Conservation (phyloP, 2,888 invertebrate species). For the Anticlea derivata region DNA sequence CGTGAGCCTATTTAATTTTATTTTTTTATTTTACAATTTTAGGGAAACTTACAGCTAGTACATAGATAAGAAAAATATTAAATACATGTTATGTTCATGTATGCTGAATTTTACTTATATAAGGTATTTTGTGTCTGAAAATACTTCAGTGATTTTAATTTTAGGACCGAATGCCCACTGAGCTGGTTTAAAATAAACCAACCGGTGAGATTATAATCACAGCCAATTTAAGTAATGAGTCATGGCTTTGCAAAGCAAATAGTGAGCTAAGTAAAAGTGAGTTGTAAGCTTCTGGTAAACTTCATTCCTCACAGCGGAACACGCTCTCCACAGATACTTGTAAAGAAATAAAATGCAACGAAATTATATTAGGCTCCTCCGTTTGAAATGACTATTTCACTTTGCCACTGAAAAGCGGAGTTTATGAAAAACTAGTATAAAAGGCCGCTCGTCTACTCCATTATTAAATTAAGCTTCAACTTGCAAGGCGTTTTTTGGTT, state of each 20-base stretch:
- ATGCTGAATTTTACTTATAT: no score
- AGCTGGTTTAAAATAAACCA: no score
- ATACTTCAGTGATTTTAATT: no score
- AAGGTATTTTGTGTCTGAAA: no score
- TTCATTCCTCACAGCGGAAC: constrained; percentile 31
- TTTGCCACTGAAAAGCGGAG: constrained; percentile 24
- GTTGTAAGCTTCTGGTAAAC: constrained; percentile 22
- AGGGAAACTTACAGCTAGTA: no score
- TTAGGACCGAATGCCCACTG: no score
- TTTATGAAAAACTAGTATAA: constrained; percentile 25
- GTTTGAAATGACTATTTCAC: constrained; percentile 35
- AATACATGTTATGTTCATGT: no score
- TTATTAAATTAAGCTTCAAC: constrained; percentile 19
- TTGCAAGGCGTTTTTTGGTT: constrained; percentile 5
- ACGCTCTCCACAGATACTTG: constrained; percentile 29
- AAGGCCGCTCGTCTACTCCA: constrained; percentile 9
- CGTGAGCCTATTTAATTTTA: no score
- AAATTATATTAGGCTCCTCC: constrained; percentile 43
- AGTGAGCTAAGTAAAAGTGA: background rate
- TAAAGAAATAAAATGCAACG: constrained; percentile 44
- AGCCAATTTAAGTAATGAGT: background rate
- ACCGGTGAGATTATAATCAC: no score
- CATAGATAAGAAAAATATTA: no score
- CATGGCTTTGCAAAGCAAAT: background rate
- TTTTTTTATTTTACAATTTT: no score